Evolutionary conservation across 2,113 vertebrate species (phyloP), one percentile per base, ranked within the genome.

Genomic region (Sapayoa aenigma): DNA sequence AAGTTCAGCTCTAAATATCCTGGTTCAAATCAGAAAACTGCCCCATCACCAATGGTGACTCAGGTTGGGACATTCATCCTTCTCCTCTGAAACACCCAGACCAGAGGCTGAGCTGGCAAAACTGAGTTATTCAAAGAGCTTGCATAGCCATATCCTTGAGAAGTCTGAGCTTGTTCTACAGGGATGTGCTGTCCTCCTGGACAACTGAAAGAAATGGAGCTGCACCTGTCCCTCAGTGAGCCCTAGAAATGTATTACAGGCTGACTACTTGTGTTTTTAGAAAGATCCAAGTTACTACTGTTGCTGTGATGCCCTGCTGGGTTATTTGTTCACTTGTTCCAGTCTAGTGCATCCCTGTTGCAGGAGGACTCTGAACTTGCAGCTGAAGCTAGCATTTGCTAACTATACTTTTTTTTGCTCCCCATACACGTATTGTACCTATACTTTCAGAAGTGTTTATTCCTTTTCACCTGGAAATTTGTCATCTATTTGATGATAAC

Each of bases 41-140:
- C 25, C n/a, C 20, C 53, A 21, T 47, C 33, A 30, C 17, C 0
- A 0, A 1, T 8, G 49, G 25, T 35, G 60, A 17, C 30, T 67
- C 18, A 33, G 42, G 12, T 2, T 23, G 14, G 12, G 6, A n/a
- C 9, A 9, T 66, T 62, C 0, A 2, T 62, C 46, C 19, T 59
- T 14, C 25, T 63, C 30, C 22, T 66, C 69, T 74, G 46, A 87
- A 33, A 9, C 15, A n/a, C 8, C 3, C 17, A 50, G 52, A 73
- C 49, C 33, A 72, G 42, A 14, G 56, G 14, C 9, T 17, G 18
- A 47, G 20, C 6, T 68, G 46, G 21, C 35, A 89, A 87, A 87
- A 63, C 9, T 13, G 30, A 37, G 20, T n/a, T 85, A 31, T 9
- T 63, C 5, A 22, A 30, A 53, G 42, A 65, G 58, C 11, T 42